Conservation (phyloP, 2,888 invertebrate species). For the Limnephilus rhombicus region DNA sequence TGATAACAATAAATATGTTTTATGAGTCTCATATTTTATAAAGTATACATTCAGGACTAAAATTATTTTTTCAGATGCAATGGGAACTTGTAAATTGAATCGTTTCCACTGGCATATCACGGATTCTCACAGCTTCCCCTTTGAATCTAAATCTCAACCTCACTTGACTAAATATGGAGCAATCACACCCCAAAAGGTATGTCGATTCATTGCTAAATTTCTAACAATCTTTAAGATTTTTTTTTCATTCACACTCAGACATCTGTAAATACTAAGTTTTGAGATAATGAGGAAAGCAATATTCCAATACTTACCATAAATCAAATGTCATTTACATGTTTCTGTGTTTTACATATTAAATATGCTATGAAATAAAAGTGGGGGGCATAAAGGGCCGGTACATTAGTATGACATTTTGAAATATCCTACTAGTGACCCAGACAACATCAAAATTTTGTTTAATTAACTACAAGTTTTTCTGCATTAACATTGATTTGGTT, state of each 20-base stretch:
- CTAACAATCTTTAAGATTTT: neutral
- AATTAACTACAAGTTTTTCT: no score
- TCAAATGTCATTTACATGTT: no score
- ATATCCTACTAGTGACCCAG: no score
- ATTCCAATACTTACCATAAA: no score
- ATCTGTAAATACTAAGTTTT: no score
- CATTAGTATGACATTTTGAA: no score
- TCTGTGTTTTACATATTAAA: no score
- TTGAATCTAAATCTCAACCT: constrained; percentile 86
- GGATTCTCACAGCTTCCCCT: constrained; percentile 96
- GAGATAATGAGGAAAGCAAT: no score
- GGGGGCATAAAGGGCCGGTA: no score
- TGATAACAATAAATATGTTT: neutral
- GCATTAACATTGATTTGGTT: no score
- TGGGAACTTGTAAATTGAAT: constrained; percentile 94
- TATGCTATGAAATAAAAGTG: no score
- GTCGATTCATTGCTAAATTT: neutral
- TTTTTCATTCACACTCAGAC: neutral
- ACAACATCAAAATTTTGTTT: no score
- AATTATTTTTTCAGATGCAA: constrained; percentile 80
- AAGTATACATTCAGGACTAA: neutral
- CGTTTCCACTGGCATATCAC: constrained; percentile 97
- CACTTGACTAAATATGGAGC: constrained; percentile 87
- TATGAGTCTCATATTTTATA: neutral
- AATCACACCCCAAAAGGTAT: constrained; percentile 84